These are phyloP conservation scores for Neria commutata DNA, from an alignment of 2,888 invertebrate species.

Conservation along the genomic window DNA sequence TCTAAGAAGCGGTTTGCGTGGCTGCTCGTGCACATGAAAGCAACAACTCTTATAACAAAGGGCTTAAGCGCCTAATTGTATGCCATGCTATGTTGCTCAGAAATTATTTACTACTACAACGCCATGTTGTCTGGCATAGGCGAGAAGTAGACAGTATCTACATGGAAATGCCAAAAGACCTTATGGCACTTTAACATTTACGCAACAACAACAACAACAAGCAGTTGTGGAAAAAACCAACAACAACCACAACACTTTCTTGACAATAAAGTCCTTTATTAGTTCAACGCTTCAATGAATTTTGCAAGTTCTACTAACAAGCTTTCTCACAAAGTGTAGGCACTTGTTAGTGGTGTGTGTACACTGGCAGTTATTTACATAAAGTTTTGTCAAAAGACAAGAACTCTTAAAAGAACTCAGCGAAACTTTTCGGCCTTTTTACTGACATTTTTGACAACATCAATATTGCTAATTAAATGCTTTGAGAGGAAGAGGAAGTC, in stretches of 20 bases:
- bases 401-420: background rate
- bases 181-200: constrained; percentile 14
- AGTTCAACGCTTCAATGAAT: background rate
- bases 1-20: no score
- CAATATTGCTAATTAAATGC: no score
- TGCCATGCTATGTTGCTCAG: background rate
- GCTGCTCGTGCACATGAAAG: no score
- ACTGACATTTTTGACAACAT: no score
- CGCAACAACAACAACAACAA: background rate
- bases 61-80: constrained; percentile 5
- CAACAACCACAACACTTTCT: constrained; percentile 9
- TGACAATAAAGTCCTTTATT: background rate
- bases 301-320: background rate
- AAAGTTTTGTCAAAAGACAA: background rate
- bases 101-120: background rate
- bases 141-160: background rate
- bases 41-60: background rate
- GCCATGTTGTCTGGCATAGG: no score
- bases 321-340: background rate
- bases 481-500: no score
- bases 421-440: background rate
- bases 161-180: background rate
- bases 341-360: background rate
- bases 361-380: background rate
- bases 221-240: no score